phyloP scores from a whole-genome alignment of 2,797 vertebrate species.

The Aphelocoma californica region DNA sequence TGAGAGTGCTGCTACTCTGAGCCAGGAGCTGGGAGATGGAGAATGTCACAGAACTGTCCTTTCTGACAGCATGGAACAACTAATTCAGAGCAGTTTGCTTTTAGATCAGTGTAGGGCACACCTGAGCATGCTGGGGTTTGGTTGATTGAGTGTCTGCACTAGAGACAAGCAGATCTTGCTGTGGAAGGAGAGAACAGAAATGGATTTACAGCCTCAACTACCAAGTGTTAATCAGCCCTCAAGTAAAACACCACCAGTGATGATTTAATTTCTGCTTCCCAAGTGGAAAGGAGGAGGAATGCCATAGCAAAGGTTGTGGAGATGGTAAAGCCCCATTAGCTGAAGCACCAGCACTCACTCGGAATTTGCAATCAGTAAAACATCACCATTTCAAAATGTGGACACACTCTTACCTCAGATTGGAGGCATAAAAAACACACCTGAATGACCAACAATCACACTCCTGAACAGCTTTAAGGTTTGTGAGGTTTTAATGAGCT shows the following conservation, averaged over 20 bases:
- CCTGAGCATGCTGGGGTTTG: not conserved
- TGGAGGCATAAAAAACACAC: not conserved
- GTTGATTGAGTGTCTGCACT: not conserved
- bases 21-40: not conserved
- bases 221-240: not conserved
- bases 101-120: not conserved
- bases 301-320: not conserved
- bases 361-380: not conserved
- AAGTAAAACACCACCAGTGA: not conserved
- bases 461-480: not conserved
- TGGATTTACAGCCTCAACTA: not conserved
- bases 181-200: not conserved
- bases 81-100: not conserved
- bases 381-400: not conserved
- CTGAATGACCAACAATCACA: not conserved
- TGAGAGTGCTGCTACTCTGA: not conserved
- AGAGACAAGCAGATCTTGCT: not conserved
- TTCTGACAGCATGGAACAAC: not conserved
- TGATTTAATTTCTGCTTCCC: not conserved
- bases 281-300: conserved; percentile 13
- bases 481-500: not conserved
- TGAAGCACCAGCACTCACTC: not conserved
- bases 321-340: not conserved
- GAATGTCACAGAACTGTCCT: not conserved
- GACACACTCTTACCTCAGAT: not conserved